These are phyloP conservation scores for Chaetophractus vellerosus DNA, from an alignment of 2,797 vertebrate genomes.

Conservation along the genomic window DNA sequence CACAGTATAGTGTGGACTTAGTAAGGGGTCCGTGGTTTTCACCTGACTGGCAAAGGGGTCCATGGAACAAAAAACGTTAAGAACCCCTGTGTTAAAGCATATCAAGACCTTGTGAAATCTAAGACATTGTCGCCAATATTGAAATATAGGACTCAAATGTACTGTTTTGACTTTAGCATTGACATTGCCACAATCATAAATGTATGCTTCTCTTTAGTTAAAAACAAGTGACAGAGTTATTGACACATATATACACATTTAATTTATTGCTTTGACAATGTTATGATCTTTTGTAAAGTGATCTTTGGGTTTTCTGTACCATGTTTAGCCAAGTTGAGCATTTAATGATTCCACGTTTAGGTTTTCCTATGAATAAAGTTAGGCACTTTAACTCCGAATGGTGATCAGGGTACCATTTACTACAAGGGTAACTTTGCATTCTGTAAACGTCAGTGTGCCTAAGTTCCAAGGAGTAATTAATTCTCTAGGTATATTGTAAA, in stretches of 20 bases:
- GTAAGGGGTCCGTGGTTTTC: too few relatives aligned
- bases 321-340: neutral
- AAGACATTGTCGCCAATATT: neutral
- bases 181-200: neutral
- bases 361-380: neutral
- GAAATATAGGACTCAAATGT: neutral
- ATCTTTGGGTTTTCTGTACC: neutral
- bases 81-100: neutral
- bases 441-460: neutral
- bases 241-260: neutral
- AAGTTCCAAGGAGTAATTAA: conserved; percentile 5
- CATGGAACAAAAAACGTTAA: too few relatives aligned
- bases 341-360: conserved; percentile 38
- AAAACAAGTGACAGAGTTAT: conserved; percentile 12
- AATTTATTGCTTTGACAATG: neutral
- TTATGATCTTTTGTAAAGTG: neutral
- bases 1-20: too few relatives aligned
- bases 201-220: neutral
- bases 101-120: conserved; percentile 3
- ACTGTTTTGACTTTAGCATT: neutral
- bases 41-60: too few relatives aligned
- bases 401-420: neutral
- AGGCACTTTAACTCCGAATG: neutral
- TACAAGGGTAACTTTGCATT: neutral
- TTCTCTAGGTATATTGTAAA: neutral